Evolutionary conservation across 2,888 invertebrate genomes (phyloP), one percentile per base, ranked within the genome.

Genomic region (Meiosimyza decipiens): DNA sequence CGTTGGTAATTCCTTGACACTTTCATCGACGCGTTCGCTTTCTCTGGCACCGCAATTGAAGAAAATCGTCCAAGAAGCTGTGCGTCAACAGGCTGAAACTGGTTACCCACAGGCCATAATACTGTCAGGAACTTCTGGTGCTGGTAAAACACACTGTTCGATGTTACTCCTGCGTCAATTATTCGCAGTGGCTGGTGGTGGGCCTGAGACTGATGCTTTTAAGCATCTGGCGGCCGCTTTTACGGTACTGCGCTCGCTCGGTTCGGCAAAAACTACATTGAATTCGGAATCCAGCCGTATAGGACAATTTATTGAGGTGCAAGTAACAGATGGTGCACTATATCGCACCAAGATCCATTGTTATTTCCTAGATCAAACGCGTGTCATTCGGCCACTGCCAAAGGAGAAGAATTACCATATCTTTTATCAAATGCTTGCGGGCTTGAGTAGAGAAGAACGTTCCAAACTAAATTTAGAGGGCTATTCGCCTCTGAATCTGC

Each of bases 341-440:
- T 96, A 97, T 88, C 91, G 97, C 84, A 97, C 97, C 55, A 97
- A 97, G 90, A 96, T 98, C 82, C 97, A 97, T 87, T 97, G 97
- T 87, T 97, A 97, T 88, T 97, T 97, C 87, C 89, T 97, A 83
- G 97, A 98, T 86, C 95, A 97, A 89, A 95, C 95, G 66, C 91
- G 97, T 75, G 96, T 97, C 70, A 95, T 96, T 78, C 90, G 93
- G 52, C 95, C 95, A 28, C 89, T 95, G 80, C 91, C 93, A 16
- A 92, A 93, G 82, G 97, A 97, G 88, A 95, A 96, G 85, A 98
- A 97, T 89, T 98, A 96, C 88, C 97, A 98, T 87, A 96, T 98
- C 82, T 98, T 98, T 89, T 98, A 98, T 89, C 97, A 98, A 89
- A 93, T 98, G 92, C 88, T 95, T 68, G 96, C 96, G 18, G 97